Percentiles rank a stretch among this genome's conserved stretches.
These are phyloP conservation scores for Gadopsis bispinosus DNA, from an alignment of 2,797 vertebrate genomes.

Conservation along the genomic window DNA sequence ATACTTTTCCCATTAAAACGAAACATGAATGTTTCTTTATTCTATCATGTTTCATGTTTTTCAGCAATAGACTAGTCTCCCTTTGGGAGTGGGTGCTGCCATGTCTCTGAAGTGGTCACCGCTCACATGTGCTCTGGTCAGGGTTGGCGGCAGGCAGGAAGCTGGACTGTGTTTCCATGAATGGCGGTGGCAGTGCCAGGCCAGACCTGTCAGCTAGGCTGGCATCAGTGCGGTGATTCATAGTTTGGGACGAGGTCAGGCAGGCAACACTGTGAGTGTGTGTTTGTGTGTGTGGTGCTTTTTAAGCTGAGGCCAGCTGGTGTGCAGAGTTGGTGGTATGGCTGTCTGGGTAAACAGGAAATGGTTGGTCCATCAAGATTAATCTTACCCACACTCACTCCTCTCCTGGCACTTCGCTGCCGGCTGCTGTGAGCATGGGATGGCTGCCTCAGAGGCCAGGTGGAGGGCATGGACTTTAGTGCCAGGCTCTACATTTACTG, in stretches of 20 bases:
- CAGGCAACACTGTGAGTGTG: conserved; percentile 53
- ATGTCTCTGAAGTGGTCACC: conserved; percentile 72
- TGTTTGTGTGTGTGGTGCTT: conserved; percentile 57
- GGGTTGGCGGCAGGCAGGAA: conserved; percentile 59
- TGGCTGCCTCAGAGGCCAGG: conserved; percentile 65
- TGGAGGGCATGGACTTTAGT: conserved; percentile 60
- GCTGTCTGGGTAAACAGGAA: conserved; percentile 85
- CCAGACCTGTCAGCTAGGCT: conserved; percentile 73
- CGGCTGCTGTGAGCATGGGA: conserved; percentile 76
- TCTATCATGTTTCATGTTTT: conserved; percentile 63
- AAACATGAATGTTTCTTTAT: conserved; percentile 55
- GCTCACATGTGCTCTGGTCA: conserved; percentile 70
- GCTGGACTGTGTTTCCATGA: conserved; percentile 72
- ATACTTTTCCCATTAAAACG: conserved; percentile 37
- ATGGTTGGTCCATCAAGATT: conserved; percentile 76
- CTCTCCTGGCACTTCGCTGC: conserved; percentile 53
- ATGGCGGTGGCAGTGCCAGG: conserved; percentile 75
- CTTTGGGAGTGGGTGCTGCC: conserved; percentile 33
- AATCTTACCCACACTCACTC: conserved; percentile 66
- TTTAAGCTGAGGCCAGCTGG: conserved; percentile 66
- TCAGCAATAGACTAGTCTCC: conserved; percentile 35
- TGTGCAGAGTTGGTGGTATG: conserved; percentile 75
- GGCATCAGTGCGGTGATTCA: conserved; percentile 77
- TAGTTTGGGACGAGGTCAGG: conserved; percentile 73
- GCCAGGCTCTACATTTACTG: conserved; percentile 53